These are phyloP conservation scores for Fragum sueziense DNA, from an alignment of 2,888 invertebrate genomes.

Conservation along the genomic window DNA sequence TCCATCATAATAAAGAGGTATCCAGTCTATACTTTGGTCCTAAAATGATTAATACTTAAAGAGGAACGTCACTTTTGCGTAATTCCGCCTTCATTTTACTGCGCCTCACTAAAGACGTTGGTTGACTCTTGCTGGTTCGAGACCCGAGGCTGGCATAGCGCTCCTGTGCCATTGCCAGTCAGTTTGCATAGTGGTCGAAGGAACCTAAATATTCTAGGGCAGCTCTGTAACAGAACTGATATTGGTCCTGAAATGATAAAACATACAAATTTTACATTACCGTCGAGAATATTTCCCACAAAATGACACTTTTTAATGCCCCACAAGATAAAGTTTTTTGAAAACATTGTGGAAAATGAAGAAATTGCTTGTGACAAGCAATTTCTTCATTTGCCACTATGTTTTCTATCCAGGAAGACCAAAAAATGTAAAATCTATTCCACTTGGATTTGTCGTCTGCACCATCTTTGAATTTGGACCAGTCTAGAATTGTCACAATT, in stretches of 20 bases:
- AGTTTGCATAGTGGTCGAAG: slow-evolving; percentile 90
- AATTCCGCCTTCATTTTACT: slow-evolving; percentile 35
- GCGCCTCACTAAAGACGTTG: slow-evolving; percentile 48
- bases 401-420: too few relatives aligned
- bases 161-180: slow-evolving; percentile 58
- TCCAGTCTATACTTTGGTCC: neutral
- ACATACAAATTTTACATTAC: neutral
- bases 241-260: slow-evolving; percentile 89
- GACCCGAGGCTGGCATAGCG: slow-evolving; percentile 47
- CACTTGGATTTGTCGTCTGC: too few relatives aligned
- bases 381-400: too few relatives aligned
- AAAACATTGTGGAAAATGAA: too few relatives aligned
- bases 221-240: slow-evolving; percentile 99
- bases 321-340: too few relatives aligned
- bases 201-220: slow-evolving; percentile 99
- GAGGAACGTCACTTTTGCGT: slow-evolving; percentile 48
- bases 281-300: too few relatives aligned
- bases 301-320: too few relatives aligned
- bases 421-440: too few relatives aligned
- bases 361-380: too few relatives aligned
- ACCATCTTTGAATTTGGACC: too few relatives aligned
- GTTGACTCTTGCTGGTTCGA: slow-evolving; percentile 14
- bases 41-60: slow-evolving; percentile 1
- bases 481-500: too few relatives aligned
- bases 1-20: neutral